Conservation (phyloP, 2,113 vertebrate species). For the Ptychochromis oligacanthus region DNA sequence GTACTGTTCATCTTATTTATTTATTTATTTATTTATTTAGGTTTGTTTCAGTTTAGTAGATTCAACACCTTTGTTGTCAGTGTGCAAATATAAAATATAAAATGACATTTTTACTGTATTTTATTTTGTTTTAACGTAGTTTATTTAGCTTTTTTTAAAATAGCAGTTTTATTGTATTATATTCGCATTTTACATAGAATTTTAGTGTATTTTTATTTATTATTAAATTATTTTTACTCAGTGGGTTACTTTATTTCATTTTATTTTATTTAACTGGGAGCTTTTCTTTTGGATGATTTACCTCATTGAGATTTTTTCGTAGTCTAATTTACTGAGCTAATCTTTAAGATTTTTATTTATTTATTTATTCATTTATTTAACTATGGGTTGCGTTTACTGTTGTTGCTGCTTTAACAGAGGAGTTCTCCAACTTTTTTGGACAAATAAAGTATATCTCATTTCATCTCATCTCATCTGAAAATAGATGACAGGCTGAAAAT, state of each 20-base stretch:
- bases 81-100: neutral
- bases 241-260: no score
- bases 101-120: accelerated
- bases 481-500: neutral
- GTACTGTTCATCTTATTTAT: no score
- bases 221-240: no score
- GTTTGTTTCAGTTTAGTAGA: neutral
- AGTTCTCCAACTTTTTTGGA: no score
- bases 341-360: neutral
- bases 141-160: neutral
- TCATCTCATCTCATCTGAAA: neutral
- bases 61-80: neutral
- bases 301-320: no score
- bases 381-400: no score
- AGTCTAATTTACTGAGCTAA: neutral
- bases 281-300: neutral
- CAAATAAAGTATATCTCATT: no score
- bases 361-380: neutral
- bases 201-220: no score
- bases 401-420: no score
- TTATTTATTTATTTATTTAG: no score
- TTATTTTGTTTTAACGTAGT: neutral
- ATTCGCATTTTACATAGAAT: no score
- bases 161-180: no score
- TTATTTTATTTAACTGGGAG: neutral